Conservation (phyloP, 2,888 invertebrate genomes). For the Celastrina argiolus region DNA sequence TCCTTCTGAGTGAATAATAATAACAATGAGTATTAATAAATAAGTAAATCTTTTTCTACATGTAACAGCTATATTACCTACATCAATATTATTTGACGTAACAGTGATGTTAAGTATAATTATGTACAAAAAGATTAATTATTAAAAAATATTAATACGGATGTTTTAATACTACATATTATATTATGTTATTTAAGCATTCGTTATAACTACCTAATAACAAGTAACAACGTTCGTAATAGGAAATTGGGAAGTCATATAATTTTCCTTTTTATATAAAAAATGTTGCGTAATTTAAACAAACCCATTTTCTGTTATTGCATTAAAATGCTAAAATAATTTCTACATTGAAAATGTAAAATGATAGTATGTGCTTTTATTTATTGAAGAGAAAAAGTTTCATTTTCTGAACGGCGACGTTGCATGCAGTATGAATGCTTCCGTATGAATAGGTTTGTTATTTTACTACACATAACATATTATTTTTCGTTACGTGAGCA, state of each 20-base stretch:
- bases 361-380: background rate
- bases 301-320: background rate
- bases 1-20: too few species aligned
- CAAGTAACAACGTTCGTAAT: background rate
- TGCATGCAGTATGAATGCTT: conserved; percentile 8
- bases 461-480: background rate
- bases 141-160: too few species aligned
- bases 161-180: background rate
- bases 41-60: background rate
- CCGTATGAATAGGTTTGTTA: conserved; percentile 15
- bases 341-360: background rate
- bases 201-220: background rate
- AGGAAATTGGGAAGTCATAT: background rate
- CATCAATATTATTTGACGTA: too few species aligned
- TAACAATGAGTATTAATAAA: background rate
- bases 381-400: background rate
- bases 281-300: background rate
- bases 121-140: too few species aligned
- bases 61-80: background rate
- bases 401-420: background rate
- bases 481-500: background rate
- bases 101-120: too few species aligned
- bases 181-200: background rate
- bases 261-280: background rate
- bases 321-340: background rate